These are phyloP conservation scores for Zophobas morio DNA, from an alignment of 1,140 invertebrate species.

Conservation along the genomic window DNA sequence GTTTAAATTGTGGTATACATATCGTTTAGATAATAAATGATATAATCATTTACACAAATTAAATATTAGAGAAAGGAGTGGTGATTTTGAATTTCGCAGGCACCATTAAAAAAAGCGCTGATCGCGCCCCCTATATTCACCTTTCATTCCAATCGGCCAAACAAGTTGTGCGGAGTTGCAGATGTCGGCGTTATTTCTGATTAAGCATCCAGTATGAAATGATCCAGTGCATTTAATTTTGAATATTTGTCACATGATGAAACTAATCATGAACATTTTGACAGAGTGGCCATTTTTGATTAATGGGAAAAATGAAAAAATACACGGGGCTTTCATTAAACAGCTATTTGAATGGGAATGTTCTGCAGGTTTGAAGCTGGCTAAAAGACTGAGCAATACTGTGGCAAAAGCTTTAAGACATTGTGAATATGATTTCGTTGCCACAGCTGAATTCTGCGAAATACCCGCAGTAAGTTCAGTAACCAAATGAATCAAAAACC, in stretches of 20 bases:
- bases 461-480: constrained; percentile 54
- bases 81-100: no score
- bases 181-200: no score
- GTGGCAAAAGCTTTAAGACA: constrained; percentile 55
- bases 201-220: constrained; percentile 42
- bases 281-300: constrained; percentile 13
- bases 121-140: no score
- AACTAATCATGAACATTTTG: constrained; percentile 54
- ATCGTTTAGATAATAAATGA: no score
- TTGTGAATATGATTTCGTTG: constrained; percentile 45
- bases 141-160: no score
- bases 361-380: constrained; percentile 52
- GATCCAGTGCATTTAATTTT: constrained; percentile 43
- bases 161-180: no score
- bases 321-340: constrained; percentile 52
- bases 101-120: no score
- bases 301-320: constrained; percentile 21
- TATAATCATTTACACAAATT: no score
- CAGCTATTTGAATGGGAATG: constrained; percentile 52
- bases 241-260: constrained; percentile 52
- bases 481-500: constrained; percentile 52
- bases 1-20: no score
- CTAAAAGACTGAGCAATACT: constrained; percentile 60
- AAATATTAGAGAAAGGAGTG: no score
- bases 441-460: constrained; percentile 58